Evolutionary conservation across 2,888 invertebrate genomes (phyloP).

Genomic region (Sicus ferrugineus): DNA sequence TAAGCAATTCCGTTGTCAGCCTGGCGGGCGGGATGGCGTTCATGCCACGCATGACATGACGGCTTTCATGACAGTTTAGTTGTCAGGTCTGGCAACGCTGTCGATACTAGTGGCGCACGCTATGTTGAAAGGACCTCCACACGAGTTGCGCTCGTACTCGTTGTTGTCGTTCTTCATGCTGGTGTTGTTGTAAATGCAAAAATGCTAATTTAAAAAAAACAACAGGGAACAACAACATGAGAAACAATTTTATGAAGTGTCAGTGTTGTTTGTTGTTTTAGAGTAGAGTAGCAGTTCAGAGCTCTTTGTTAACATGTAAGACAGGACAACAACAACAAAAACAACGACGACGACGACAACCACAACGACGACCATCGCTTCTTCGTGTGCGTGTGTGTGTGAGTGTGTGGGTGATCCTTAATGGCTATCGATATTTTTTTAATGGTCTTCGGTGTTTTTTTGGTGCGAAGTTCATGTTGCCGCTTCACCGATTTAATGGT

Average conservation of each 20-base stretch:
- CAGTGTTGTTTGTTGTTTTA: background rate
- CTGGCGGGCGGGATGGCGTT: background rate
- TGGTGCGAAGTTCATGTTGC: background rate
- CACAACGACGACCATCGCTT: conserved; percentile 32
- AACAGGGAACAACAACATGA: background rate
- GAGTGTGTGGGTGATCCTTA: conserved; percentile 41
- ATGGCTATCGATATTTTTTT: conserved; percentile 16
- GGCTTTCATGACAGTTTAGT: conserved; percentile 26
- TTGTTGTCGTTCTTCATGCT: no score
- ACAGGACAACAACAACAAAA: conserved; percentile 19
- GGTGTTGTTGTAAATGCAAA: conserved; percentile 15
- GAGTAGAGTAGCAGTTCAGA: conserved; percentile 8
- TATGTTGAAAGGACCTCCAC: no score
- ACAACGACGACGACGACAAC: conserved; percentile 28
- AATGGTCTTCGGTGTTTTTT: conserved; percentile 4
- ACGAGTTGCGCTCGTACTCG: no score
- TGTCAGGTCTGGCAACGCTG: conserved; percentile 22
- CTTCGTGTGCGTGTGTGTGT: conserved; percentile 16
- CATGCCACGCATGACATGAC: conserved; percentile 4
- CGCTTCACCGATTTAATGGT: background rate
- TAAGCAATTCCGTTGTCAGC: background rate
- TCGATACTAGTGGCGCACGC: background rate
- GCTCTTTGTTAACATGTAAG: background rate
- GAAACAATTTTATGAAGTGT: background rate
- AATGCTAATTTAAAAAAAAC: conserved; percentile 29